phyloP scores from a whole-genome alignment of 2,888 invertebrate species.

The Tricholauxania praeusta region DNA sequence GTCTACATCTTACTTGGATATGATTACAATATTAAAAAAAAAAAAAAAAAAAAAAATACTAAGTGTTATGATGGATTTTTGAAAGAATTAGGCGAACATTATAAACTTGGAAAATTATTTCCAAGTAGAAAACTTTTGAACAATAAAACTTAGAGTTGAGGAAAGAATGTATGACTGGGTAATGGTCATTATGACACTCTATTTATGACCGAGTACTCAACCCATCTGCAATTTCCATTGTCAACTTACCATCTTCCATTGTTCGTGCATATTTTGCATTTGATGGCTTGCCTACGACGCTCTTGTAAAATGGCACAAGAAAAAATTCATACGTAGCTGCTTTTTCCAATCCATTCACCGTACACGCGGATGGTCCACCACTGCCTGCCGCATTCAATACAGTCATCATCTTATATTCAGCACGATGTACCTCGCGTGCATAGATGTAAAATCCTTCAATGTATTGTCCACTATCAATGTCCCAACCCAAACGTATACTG shows the following conservation, averaged over 20 bases:
- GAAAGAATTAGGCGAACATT: too few relatives aligned
- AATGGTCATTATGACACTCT: too few relatives aligned
- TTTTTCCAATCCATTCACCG: constrained; percentile 82
- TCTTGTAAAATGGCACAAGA: constrained; percentile 89
- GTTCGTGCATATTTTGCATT: constrained; percentile 85
- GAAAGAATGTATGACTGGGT: too few relatives aligned
- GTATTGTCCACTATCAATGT: constrained; percentile 80
- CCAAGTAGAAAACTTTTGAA: too few relatives aligned
- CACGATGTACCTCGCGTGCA: constrained; percentile 73
- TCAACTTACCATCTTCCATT: constrained; percentile 83
- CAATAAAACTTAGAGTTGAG: too few relatives aligned
- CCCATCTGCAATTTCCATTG: constrained; percentile 38
- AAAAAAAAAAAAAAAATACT: too few relatives aligned
- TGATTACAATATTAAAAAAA: too few relatives aligned
- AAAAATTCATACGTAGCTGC: constrained; percentile 92
- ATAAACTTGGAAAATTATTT: too few relatives aligned
- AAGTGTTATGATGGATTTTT: too few relatives aligned
- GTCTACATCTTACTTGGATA: too few relatives aligned
- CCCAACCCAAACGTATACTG: constrained; percentile 88
- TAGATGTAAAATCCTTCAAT: constrained; percentile 87
- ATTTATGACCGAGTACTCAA: neutral
- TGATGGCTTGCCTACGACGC: constrained; percentile 88
- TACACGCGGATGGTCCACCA: constrained; percentile 76
- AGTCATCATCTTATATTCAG: constrained; percentile 79
- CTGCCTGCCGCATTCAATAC: constrained; percentile 75